A percentile compares a stretch with the other conserved stretches of the same genome.
Conservation (phyloP, 2,113 vertebrate species). For the Mus pahari region DNA sequence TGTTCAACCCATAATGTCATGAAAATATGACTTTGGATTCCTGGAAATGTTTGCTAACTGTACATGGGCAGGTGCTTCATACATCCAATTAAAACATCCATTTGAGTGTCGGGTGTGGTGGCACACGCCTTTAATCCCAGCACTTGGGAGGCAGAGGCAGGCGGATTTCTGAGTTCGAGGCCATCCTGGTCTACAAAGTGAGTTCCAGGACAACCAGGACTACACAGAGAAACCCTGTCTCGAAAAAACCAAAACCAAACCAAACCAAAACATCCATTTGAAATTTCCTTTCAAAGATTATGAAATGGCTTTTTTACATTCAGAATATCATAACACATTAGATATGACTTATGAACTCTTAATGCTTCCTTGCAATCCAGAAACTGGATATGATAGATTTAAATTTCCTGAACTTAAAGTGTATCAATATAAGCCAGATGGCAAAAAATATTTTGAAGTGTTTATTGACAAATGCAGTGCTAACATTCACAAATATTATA, state of each 20-base stretch:
- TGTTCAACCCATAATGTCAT: not conserved
- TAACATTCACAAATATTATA: conserved; percentile 40
- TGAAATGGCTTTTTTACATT: conserved; percentile 61
- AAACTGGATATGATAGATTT: conserved; percentile 60
- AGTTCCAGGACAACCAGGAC: no score
- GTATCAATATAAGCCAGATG: conserved; percentile 58
- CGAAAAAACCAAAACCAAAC: no score
- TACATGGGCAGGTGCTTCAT: conserved; percentile 38
- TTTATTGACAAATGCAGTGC: conserved; percentile 62
- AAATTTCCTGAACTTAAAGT: conserved; percentile 74
- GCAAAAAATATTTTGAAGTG: conserved; percentile 52
- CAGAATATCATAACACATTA: conserved; percentile 26
- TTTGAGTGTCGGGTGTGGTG: no score
- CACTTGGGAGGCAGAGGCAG: no score
- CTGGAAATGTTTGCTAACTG: conserved; percentile 28
- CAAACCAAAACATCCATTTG: conserved; percentile 44
- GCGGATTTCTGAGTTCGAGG: no score
- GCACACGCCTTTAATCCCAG: no score
- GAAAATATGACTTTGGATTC: not conserved
- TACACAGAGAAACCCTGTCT: no score
- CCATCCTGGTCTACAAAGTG: no score
- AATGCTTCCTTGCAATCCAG: conserved; percentile 64
- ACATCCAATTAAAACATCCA: conserved; percentile 46
- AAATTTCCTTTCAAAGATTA: conserved; percentile 68
- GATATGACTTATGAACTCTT: conserved; percentile 62